Percentiles rank a stretch among this genome's conserved stretches.
These are phyloP conservation scores for Seira ritae DNA, from an alignment of 2,888 invertebrate genomes.

Conservation along the genomic window DNA sequence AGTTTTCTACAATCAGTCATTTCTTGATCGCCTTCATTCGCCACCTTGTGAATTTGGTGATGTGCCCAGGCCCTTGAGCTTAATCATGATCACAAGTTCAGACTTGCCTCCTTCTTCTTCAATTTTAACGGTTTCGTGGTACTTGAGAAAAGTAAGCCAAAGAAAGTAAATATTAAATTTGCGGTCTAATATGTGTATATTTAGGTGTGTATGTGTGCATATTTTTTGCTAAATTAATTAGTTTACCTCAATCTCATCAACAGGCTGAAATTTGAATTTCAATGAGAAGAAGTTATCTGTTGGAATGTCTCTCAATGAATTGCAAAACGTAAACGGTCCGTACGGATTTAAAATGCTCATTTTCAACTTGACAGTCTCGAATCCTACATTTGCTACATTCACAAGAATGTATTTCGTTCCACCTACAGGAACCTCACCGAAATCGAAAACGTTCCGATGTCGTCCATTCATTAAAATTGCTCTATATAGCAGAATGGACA, in stretches of 20 bases:
- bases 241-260: conserved; percentile 31
- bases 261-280: conserved; percentile 62
- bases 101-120: conserved; percentile 32
- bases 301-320: conserved; percentile 60
- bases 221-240: background rate
- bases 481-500: conserved; percentile 29
- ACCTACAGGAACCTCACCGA: conserved; percentile 56
- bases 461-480: conserved; percentile 50
- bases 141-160: conserved; percentile 37
- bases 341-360: conserved; percentile 64
- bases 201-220: background rate
- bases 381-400: conserved; percentile 58
- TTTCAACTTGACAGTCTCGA: conserved; percentile 42
- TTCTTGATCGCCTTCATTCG: background rate
- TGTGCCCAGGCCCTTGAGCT: conserved; percentile 19
- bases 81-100: conserved; percentile 31
- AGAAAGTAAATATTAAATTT: background rate
- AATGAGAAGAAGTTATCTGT: conserved; percentile 60
- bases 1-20: background rate
- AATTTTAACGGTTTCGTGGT: conserved; percentile 56
- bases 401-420: conserved; percentile 47
- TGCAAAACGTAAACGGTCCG: conserved; percentile 67
- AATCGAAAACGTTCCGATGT: conserved; percentile 45
- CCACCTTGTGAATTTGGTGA: background rate
- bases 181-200: background rate